Evolutionary conservation across 2,113 vertebrate genomes (phyloP).

Genomic region (Diglossa brunneiventris): DNA sequence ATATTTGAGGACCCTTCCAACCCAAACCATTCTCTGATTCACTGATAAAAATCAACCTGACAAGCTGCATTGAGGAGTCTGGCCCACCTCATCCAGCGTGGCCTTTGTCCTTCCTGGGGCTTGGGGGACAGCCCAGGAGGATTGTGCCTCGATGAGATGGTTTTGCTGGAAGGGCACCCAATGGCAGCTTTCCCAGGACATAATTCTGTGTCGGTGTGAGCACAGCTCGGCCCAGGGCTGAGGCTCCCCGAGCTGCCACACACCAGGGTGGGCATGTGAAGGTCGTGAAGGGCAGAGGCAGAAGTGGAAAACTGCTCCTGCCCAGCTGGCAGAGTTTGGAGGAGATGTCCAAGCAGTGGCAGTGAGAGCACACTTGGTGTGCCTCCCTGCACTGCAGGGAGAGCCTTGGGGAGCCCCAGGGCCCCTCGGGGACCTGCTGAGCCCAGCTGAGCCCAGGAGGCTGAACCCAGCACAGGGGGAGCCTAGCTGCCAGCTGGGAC

Average conservation of each 20-base stretch:
- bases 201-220: background rate
- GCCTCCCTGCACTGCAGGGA: background rate
- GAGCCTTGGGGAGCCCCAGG: background rate
- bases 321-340: background rate
- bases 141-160: background rate
- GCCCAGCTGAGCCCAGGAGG: background rate
- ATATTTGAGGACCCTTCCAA: background rate
- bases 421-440: background rate
- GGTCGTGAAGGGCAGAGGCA: accelerated
- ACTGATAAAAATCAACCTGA: background rate
- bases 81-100: background rate
- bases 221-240: background rate
- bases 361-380: background rate
- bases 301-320: background rate
- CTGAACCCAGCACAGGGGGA: background rate
- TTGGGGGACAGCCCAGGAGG: background rate
- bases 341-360: background rate
- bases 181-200: background rate
- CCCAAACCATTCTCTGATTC: background rate
- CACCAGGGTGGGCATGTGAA: background rate
- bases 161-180: background rate
- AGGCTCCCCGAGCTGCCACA: background rate
- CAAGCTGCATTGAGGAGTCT: background rate
- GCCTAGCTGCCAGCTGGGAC: conserved; percentile 27
- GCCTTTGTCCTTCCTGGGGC: background rate